These are phyloP conservation scores for Lucilia cuprina DNA, from an alignment of 1,140 invertebrate genomes.

Conservation along the genomic window DNA sequence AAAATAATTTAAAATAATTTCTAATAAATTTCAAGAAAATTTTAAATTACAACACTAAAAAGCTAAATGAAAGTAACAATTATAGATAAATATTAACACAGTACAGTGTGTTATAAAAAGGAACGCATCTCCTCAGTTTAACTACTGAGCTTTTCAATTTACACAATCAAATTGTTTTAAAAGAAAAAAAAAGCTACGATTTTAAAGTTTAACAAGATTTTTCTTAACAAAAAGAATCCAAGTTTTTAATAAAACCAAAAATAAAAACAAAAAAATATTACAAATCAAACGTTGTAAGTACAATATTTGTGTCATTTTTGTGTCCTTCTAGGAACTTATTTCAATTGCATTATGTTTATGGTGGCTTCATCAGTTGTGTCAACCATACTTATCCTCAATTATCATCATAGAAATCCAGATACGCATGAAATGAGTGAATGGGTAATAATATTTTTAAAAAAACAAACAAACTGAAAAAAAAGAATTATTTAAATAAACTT, in stretches of 20 bases:
- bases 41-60: neutral
- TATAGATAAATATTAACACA: neutral
- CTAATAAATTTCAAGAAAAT: too few species aligned
- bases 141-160: neutral
- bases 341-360: constrained; percentile 98
- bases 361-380: constrained; percentile 98
- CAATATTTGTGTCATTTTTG: constrained; percentile 62
- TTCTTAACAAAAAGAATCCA: neutral
- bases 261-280: constrained; percentile 12
- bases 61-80: neutral
- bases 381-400: constrained; percentile 98
- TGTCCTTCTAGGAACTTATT: constrained; percentile 84
- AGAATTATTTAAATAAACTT: neutral
- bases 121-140: neutral
- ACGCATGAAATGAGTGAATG: constrained; percentile 98
- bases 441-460: constrained; percentile 74
- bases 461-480: constrained; percentile 31
- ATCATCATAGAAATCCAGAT: constrained; percentile 97
- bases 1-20: too few species aligned
- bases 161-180: neutral
- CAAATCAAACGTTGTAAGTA: constrained; percentile 35
- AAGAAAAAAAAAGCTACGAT: neutral
- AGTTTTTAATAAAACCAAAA: neutral
- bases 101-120: neutral
- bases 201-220: neutral